Evolutionary conservation across 2,888 invertebrate species (phyloP).

Genomic region (Phasia obesa): DNA sequence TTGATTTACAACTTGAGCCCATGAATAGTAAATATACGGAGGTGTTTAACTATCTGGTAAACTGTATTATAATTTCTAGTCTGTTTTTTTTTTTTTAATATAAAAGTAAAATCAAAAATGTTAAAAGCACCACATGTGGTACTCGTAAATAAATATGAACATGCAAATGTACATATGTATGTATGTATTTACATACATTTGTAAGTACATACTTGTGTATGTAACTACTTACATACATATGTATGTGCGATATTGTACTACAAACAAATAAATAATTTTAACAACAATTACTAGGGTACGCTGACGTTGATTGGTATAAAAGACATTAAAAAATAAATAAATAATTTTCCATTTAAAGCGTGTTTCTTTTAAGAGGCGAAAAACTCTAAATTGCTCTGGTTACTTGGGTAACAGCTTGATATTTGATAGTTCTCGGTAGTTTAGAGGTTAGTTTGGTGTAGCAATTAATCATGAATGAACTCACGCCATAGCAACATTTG

Average conservation of each 20-base stretch:
- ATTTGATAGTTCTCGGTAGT: no score
- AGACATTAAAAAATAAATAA: constrained; percentile 31
- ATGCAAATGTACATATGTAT: neutral
- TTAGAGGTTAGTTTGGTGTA: no score
- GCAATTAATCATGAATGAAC: no score
- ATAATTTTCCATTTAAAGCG: constrained; percentile 57
- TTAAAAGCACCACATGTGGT: constrained; percentile 9
- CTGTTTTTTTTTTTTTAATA: constrained; percentile 10
- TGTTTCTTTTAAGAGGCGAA: no score
- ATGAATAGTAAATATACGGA: constrained; percentile 16
- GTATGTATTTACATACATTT: neutral
- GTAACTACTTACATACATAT: no score
- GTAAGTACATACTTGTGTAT: neutral
- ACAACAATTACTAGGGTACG: constrained; percentile 38
- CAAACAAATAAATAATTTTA: constrained; percentile 33
- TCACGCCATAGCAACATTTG: no score
- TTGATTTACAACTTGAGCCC: constrained; percentile 19
- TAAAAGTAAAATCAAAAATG: constrained; percentile 66
- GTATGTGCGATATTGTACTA: neutral
- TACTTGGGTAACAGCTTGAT: no score
- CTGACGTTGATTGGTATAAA: constrained; percentile 33
- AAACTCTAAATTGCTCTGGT: no score
- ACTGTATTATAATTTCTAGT: constrained; percentile 39
- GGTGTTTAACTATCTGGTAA: constrained; percentile 46
- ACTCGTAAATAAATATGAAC: neutral